A percentile compares a stretch with the other conserved stretches of the same genome.
Conservation (phyloP, 2,797 vertebrate genomes). For the Sebastes iracundus region DNA sequence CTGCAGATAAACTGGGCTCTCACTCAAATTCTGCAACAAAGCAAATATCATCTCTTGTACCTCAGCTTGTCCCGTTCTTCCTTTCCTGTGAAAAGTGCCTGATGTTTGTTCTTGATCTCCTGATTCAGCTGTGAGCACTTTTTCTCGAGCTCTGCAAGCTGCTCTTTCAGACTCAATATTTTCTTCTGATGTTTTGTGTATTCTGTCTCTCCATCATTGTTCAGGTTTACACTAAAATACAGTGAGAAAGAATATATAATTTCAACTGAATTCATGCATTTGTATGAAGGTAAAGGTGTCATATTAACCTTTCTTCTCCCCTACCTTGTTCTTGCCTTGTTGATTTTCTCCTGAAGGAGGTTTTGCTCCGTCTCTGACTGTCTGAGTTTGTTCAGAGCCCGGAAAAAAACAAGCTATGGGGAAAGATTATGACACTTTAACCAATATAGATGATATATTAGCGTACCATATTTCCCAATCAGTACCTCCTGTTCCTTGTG, state of each 20-base stretch:
- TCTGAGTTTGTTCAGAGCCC: constrained; percentile 74
- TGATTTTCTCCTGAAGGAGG: constrained; percentile 71
- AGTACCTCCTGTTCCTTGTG: constrained; percentile 63
- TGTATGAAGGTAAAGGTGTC: neutral
- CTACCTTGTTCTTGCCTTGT: constrained; percentile 49
- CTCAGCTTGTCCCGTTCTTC: constrained; percentile 60
- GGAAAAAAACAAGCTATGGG: constrained; percentile 52
- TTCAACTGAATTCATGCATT: neutral
- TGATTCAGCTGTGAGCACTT: constrained; percentile 41
- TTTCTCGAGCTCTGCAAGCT: constrained; percentile 35
- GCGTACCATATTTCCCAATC: neutral
- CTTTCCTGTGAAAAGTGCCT: constrained; percentile 60
- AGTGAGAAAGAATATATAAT: neutral
- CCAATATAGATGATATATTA: neutral
- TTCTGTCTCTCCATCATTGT: constrained; percentile 10
- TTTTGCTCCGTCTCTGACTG: constrained; percentile 73
- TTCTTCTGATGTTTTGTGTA: constrained; percentile 7
- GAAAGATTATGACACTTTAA: neutral
- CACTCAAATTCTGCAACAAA: neutral
- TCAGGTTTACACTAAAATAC: constrained; percentile 26
- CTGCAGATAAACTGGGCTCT: neutral
- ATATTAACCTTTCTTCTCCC: neutral
- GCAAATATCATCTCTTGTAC: neutral
- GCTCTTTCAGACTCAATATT: constrained; percentile 28
- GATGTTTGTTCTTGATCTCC: constrained; percentile 67